Percentiles rank a stretch among this genome's conserved stretches.
phyloP scores from a whole-genome alignment of 2,113 vertebrate genomes.

The Nycticryphes semicollaris region DNA sequence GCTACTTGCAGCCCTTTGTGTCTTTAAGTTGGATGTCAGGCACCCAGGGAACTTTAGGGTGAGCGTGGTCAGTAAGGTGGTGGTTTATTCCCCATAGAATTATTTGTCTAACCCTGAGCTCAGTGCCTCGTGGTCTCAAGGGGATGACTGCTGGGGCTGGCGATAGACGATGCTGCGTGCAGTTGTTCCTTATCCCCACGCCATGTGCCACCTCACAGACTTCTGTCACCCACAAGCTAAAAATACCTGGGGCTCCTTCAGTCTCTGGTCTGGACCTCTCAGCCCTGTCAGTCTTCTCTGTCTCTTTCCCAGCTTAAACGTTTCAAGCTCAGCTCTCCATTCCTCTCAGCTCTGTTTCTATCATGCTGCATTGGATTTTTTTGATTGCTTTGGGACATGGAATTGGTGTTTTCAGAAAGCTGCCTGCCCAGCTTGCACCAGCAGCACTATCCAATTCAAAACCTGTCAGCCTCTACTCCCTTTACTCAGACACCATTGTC shows the following conservation, averaged over 20 bases:
- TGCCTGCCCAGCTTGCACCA: fast-evolving
- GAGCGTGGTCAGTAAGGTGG: fast-evolving
- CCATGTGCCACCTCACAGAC: not conserved
- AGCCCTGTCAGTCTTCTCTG: not conserved
- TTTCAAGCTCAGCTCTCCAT: not conserved
- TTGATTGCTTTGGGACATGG: fast-evolving
- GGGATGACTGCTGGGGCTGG: not conserved
- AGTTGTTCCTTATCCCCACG: not conserved
- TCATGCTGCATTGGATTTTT: not conserved
- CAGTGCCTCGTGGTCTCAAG: not conserved
- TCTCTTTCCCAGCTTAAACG: not conserved
- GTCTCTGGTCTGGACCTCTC: not conserved
- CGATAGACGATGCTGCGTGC: fast-evolving
- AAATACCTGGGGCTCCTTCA: not conserved
- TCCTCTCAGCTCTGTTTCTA: not conserved
- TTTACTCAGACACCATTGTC: not conserved
- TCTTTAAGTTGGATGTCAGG: not conserved
- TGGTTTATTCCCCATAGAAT: not conserved
- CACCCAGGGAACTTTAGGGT: not conserved
- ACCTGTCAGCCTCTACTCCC: not conserved
- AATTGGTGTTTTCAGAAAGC: not conserved
- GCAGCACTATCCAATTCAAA: not conserved
- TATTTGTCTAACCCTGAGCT: not conserved
- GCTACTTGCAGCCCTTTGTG: not conserved
- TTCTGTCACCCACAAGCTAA: not conserved